Base-by-base conservation (phyloP, 2,888 invertebrate genomes). In the Clistopyga incitator region DNA sequence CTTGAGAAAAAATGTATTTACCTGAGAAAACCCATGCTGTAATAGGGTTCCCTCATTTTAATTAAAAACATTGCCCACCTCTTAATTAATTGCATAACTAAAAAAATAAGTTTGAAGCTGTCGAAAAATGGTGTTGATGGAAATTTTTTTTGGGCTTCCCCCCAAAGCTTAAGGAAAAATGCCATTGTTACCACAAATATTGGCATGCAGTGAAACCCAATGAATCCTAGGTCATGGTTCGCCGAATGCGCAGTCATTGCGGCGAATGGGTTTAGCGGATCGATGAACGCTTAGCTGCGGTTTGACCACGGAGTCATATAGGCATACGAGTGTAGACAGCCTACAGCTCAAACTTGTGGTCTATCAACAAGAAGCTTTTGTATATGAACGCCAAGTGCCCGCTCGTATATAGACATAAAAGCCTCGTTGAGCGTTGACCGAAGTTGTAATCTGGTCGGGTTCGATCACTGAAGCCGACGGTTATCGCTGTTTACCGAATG, bases 271-370 rank as follows among this genome's bases (percentile, higher is more conserved):
- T 78, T 68, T 59, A 65, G 59, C 52, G 56, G 59, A 82, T 68
- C 59, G 72, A 72, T 74, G 56, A 61, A 68, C 56, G 72, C 42
- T 59, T 61, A 74, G 67, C 64, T 56, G 65, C 52, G 72, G 54
- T 71, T 38, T 45, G 68, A 70, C 52, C 80, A 45, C 54, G 15
- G 56, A 25, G 59, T 38, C 50, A 67, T 65, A 29, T 47, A 34
- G 56, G 64, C 61, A 47, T 6, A 54, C 59, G 42, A 68, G 82
- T 56, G 64, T 68, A 74, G 61, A 64, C 42, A 70, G 74, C 59
- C 45, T 34, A 64, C 61, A 15, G 61, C 78, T 75, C 78, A 78
- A 82, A 82, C 78, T 82, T 70, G 82, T 47, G 70, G 82, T 82
- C 75, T 25, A 82, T 75, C 78, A 61, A 64, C 74, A 47, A 38